These are phyloP conservation scores for Anabacerthia variegaticeps DNA, from an alignment of 2,797 vertebrate species.

Conservation along the genomic window DNA sequence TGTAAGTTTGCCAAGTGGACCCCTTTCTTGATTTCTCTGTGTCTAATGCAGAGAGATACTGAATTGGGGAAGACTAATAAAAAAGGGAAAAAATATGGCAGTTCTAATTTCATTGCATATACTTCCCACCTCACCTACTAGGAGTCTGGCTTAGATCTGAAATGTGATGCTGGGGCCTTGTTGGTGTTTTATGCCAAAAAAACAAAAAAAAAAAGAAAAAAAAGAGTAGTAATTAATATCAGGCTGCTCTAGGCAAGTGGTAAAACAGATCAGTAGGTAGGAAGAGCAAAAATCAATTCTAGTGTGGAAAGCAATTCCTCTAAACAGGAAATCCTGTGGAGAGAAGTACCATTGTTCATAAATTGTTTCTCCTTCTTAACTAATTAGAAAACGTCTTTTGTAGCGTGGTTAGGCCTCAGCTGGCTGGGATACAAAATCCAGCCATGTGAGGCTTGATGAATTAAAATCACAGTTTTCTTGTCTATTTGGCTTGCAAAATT, in stretches of 20 bases:
- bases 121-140: neutral
- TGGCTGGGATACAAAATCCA: neutral
- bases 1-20: neutral
- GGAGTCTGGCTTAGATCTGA: neutral
- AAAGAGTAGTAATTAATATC: neutral
- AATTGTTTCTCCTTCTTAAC: constrained; percentile 12
- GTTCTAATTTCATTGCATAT: neutral
- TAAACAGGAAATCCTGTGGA: constrained; percentile 45
- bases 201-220: no score
- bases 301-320: constrained; percentile 11
- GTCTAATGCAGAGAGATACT: neutral
- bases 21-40: neutral
- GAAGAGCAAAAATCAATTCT: neutral
- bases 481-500: constrained; percentile 23
- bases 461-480: constrained; percentile 13
- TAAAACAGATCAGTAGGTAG: neutral
- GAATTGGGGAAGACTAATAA: neutral
- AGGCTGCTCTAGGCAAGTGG: neutral
- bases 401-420: neutral
- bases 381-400: constrained; percentile 20
- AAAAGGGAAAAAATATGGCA: neutral
- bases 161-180: neutral
- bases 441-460: constrained; percentile 23
- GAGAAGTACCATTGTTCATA: constrained; percentile 16
- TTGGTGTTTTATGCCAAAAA: neutral